Evolutionary conservation across 2,797 vertebrate species (phyloP).

Genomic region (Ataeniobius toweri): DNA sequence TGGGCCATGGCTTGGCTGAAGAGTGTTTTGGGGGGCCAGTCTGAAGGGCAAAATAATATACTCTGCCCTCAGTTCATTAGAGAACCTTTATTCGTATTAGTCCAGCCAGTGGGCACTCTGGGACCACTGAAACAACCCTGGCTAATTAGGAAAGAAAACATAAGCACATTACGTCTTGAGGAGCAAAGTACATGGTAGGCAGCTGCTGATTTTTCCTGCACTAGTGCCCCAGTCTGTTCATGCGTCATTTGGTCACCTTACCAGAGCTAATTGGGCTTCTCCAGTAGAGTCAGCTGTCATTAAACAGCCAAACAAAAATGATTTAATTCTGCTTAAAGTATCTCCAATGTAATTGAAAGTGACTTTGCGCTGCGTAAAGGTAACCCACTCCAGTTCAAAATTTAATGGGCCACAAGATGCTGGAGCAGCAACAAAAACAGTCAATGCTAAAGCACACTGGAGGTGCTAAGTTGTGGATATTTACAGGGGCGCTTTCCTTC

Average conservation of each 20-base stretch:
- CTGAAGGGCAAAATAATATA: constrained; percentile 76
- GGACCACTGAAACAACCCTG: constrained; percentile 63
- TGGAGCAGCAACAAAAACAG: constrained; percentile 12
- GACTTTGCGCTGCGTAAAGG: constrained; percentile 45
- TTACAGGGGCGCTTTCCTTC: constrained; percentile 38
- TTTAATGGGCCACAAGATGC: constrained; percentile 51
- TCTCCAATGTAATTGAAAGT: constrained; percentile 57
- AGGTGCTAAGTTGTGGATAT: constrained; percentile 43
- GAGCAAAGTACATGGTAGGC: constrained; percentile 25
- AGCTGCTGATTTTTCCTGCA: constrained; percentile 29
- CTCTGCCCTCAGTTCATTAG: constrained; percentile 76
- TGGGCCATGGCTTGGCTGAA: constrained; percentile 35
- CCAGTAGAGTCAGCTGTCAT: constrained; percentile 36
- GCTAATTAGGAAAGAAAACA: constrained; percentile 78
- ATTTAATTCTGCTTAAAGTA: constrained; percentile 42
- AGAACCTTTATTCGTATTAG: constrained; percentile 79
- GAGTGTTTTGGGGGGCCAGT: constrained; percentile 57
- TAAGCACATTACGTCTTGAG: constrained; percentile 46
- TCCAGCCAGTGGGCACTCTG: constrained; percentile 59
- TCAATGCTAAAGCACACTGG: constrained; percentile 12
- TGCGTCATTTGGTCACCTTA: constrained; percentile 51
- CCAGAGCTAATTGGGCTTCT: constrained; percentile 44
- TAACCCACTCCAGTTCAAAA: constrained; percentile 35
- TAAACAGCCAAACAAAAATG: constrained; percentile 43
- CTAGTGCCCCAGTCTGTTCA: constrained; percentile 31